A percentile compares a stretch with the other conserved stretches of the same genome.
Evolutionary conservation across 2,888 invertebrate genomes (phyloP).

Genomic region (Drymonia ruficornis): DNA sequence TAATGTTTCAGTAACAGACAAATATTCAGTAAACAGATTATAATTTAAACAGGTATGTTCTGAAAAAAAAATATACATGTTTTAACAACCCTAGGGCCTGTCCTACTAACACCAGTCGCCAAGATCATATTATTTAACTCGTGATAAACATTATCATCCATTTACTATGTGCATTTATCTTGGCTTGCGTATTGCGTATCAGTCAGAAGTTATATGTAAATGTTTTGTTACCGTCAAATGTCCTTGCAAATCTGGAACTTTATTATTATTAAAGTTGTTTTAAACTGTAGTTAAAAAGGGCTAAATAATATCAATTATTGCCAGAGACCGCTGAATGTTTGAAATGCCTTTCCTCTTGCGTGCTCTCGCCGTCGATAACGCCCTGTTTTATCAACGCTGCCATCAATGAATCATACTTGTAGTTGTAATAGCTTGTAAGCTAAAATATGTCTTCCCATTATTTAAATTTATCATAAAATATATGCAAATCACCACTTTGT

Average conservation of each 20-base stretch:
- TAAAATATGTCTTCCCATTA: constrained; percentile 25
- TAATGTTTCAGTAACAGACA: too few species aligned
- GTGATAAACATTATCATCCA: constrained; percentile 55
- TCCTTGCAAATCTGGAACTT: neutral
- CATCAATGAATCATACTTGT: constrained; percentile 27
- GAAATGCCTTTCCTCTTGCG: neutral
- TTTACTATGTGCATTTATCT: constrained; percentile 44
- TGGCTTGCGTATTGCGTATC: constrained; percentile 23
- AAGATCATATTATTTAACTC: constrained; percentile 63
- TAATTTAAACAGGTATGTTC: too few species aligned
- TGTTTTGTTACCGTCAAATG: neutral
- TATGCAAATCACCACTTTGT: constrained; percentile 36
- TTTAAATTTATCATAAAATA: constrained; percentile 30
- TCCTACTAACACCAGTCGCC: constrained; percentile 58
- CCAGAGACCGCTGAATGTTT: neutral
- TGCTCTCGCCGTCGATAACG: constrained; percentile 10
- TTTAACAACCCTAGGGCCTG: constrained; percentile 23
- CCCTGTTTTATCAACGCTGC: constrained; percentile 6
- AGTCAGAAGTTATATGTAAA: constrained; percentile 3
- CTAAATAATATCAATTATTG: too few species aligned
- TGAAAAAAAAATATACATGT: too few species aligned
- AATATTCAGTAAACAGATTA: too few species aligned
- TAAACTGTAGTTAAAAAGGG: too few species aligned
- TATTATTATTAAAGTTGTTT: neutral
- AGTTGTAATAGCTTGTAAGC: constrained; percentile 8